A percentile compares a stretch with the other conserved stretches of the same genome.
Evolutionary conservation across 2,113 vertebrate species (phyloP).

Genomic region (Macaca fascicularis): DNA sequence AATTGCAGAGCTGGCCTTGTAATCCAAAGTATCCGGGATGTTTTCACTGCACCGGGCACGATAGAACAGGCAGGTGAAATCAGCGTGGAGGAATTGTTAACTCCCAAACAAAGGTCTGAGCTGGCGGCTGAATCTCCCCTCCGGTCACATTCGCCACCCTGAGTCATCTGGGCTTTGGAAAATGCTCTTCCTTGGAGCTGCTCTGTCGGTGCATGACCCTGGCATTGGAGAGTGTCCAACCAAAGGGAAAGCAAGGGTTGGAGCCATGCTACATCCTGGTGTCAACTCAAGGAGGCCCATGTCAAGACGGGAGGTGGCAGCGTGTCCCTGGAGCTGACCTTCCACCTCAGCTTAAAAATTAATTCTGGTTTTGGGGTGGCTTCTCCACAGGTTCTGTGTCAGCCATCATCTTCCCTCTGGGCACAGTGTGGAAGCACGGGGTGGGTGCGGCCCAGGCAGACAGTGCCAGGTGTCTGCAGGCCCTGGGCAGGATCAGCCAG

Average conservation of each 20-base stretch:
- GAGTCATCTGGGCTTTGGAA: constrained; percentile 45
- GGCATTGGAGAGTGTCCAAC: background rate
- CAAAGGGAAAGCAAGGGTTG: background rate
- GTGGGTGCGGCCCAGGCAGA: background rate
- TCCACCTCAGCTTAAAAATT: constrained; percentile 3
- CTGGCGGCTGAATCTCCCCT: background rate
- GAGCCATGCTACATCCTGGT: background rate
- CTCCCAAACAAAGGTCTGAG: background rate
- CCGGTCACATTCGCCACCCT: constrained; percentile 13
- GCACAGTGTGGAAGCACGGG: background rate
- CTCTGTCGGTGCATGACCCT: constrained; percentile 9
- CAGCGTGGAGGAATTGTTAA: background rate
- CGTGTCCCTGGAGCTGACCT: background rate
- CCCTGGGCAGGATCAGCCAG: background rate
- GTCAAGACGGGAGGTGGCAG: background rate
- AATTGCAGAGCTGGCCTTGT: background rate
- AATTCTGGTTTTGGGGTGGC: background rate
- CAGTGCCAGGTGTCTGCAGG: background rate
- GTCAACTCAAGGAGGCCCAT: background rate
- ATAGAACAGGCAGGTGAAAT: background rate
- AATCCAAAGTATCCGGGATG: background rate
- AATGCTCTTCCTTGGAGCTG: background rate
- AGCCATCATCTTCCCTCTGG: background rate
- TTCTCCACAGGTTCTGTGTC: background rate
- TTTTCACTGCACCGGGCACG: background rate